Base-by-base conservation (phyloP, 2,797 vertebrate genomes). In the Coreius guichenoti region DNA sequence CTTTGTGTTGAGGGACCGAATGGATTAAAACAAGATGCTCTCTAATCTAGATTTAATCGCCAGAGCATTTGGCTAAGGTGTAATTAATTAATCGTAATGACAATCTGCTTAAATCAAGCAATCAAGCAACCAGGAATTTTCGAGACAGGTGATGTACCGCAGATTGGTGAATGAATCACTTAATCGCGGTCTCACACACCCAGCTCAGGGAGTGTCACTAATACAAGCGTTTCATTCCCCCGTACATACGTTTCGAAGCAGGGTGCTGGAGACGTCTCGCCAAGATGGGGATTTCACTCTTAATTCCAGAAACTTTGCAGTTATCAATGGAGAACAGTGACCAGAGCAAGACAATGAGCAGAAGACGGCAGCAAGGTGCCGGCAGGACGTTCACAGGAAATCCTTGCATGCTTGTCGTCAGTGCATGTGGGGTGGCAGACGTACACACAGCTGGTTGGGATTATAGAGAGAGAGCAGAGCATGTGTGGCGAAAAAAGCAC, bases 241-340 rank as follows among this genome's bases (percentile, higher is more conserved):
- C 31, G 51, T 23, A 69, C 45, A 47, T 49, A 58, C 13, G 2
- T 43, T 70, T 54, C 56, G 36, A 74, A 3, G 56, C 39, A 81
- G 31, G 51, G 65, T 51, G 5, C 21, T 26, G n/a, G 73, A 80
- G n/a, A 90, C 81, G 84, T 90, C 92, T 90, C 85, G 94, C 94
- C 92, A 93, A 87, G 87, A 90, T 63, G 87, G 89, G 91, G 90
- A 92, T 93, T 93, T 92, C 75, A 81, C 82, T 36, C 43, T 85
- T 89, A 91, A 89, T 89, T 85, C 90, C 85, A 23, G 76, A 81
- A 85, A 86, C 73, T 92, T 92, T 86, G 86, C 76, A 78, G 73
- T 94, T 94, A 93, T 95, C 93, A 92, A 89, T 91, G 80, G 84
- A 89, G 83, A 93, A 91, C 94, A 94, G 92, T 93, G 92, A 92